Base-by-base conservation (phyloP, 2,113 vertebrate genomes). In the Corydoras sp. region DNA sequence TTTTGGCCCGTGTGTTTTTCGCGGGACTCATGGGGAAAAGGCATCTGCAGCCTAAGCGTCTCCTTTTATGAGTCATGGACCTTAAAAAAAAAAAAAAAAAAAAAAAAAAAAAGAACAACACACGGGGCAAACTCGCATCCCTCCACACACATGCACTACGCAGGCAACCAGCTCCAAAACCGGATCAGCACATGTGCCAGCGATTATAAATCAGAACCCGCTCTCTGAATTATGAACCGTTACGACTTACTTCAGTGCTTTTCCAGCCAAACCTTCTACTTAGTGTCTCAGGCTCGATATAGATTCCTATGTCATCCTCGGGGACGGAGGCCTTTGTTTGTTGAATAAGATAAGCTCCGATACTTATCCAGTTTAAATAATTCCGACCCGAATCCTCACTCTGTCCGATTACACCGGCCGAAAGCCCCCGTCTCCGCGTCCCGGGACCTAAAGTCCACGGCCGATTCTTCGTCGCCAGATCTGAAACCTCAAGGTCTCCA, bases 121-220 rank as follows among this genome's bases (percentile, higher is more conserved):
- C 35, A 43, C 35, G 35, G 35, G 9, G 4, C n/a, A 63, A 14
- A 63, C n/a, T 48, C 10, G 24, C 13, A 56, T 13, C 9, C 6
- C 10, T n/a, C 29, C 15, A 32, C 2, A 59, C 43, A 51, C 48
- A 61, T 50, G 53, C 15, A 48, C 14, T 55, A 77, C 81, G 62
- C 48, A 56, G 59, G 78, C 80, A 85, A 85, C 81, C 81, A 83
- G 78, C 50, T 68, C 65, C 72, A 74, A 87, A 84, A 80, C 87
- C 86, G 85, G 84, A 86, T 87, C 86, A 85, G 83, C 83, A 87
- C 86, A 85, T 83, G 83, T 83, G 58, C 65, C 66, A 61, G 72
- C 55, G 65, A 24, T 60, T 35, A 74, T 74, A 74, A 74, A 74
- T 74, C 51, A 68, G 10, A 74, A 56, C 24, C 58, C 51, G 30